phyloP scores from a whole-genome alignment of 2,113 vertebrate genomes.

The Hystrix cristata region DNA sequence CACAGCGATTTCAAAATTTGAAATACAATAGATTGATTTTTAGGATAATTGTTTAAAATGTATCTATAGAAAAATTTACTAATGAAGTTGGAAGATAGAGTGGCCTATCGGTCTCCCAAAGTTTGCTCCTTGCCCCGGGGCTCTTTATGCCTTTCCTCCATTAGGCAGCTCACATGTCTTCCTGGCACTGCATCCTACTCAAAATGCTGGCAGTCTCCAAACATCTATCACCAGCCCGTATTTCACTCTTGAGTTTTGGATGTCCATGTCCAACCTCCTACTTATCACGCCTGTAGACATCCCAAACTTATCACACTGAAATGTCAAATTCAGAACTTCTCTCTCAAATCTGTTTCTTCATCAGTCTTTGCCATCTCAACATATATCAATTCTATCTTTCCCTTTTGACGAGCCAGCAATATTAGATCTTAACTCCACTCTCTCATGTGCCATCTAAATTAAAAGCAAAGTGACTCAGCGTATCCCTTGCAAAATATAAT shows the following conservation, averaged over 20 bases:
- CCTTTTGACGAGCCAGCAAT: neutral
- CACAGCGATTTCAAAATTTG: neutral
- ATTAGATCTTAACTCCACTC: neutral
- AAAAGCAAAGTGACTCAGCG: neutral
- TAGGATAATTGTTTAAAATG: neutral
- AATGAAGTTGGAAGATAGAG: neutral
- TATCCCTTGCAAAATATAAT: neutral
- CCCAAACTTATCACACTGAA: neutral
- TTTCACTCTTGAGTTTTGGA: neutral
- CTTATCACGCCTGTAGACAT: neutral
- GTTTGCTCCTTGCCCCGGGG: neutral
- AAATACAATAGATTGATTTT: neutral
- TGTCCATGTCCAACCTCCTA: neutral
- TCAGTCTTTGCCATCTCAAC: neutral
- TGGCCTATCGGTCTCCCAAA: neutral
- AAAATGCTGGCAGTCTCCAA: neutral
- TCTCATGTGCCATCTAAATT: neutral
- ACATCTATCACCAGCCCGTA: neutral
- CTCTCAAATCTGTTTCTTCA: neutral
- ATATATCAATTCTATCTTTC: neutral
- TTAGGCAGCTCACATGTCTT: neutral
- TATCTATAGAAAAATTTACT: neutral
- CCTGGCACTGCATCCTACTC: rapidly evolving
- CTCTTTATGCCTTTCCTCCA: rapidly evolving
- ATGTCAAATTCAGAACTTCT: neutral